Percentiles rank a stretch among this genome's conserved stretches.
Evolutionary conservation across 2,113 vertebrate genomes (phyloP).

Genomic region (Hydropotes inermis): DNA sequence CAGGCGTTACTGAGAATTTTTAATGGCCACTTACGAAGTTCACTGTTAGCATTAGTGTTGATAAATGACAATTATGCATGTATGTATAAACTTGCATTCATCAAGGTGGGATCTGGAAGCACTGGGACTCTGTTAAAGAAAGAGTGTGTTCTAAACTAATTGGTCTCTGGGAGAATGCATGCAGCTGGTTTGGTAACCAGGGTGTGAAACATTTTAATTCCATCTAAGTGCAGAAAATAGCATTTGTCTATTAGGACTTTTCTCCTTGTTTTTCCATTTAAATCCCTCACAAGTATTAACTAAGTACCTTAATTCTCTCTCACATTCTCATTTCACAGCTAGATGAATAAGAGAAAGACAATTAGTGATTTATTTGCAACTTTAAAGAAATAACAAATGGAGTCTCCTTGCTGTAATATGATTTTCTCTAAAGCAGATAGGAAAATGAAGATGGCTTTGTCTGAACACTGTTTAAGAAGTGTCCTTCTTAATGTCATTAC

Average conservation of each 20-base stretch:
- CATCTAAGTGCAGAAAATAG: conserved; percentile 7
- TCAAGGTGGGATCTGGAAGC: conserved; percentile 20
- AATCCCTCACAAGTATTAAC: conserved; percentile 47
- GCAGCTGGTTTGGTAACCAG: conserved; percentile 24
- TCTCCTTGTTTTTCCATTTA: conserved; percentile 9
- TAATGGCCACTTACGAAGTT: conserved; percentile 69
- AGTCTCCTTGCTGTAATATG: neutral
- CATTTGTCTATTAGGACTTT: conserved; percentile 22
- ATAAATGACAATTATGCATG: conserved; percentile 65
- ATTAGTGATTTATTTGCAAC: conserved; percentile 19
- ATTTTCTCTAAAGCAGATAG: neutral
- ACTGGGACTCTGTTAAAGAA: neutral
- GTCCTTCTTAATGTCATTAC: neutral
- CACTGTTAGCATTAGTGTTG: conserved; percentile 67
- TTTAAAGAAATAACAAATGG: conserved; percentile 34
- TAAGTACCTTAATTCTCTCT: conserved; percentile 11
- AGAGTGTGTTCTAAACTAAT: conserved; percentile 48
- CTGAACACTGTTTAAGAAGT: neutral
- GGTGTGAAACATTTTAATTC: conserved; percentile 54
- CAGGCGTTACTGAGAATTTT: conserved; percentile 63
- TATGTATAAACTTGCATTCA: conserved; percentile 47
- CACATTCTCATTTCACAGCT: conserved; percentile 46
- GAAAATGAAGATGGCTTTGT: neutral
- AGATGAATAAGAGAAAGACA: conserved; percentile 34
- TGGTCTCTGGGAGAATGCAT: conserved; percentile 43